Base-by-base conservation (phyloP, 2,888 invertebrate species). In the Danaus chrysippus region DNA sequence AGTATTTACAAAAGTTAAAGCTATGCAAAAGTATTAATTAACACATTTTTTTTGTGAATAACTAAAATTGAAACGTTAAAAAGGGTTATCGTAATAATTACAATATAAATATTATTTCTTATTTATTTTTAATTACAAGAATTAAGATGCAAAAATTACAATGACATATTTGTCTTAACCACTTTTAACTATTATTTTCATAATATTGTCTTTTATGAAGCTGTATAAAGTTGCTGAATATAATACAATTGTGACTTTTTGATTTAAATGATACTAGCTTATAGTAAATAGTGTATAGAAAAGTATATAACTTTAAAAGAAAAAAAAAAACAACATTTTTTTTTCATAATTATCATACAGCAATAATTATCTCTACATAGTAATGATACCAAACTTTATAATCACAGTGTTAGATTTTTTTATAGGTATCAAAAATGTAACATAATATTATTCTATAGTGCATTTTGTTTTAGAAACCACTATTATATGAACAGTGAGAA, bases 381-480 rank as follows among this genome's bases (percentile, higher is more conserved):
- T 72, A 58, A 69, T 65, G 72, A 75, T 71, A 74, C 68, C 69
- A 68, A 70, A 69, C 58, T 65, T 71, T 64, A 70, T 66, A 72
- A 75, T 75, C 72, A 72, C 73, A 75, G 74, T 71, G 68, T 78
- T 77, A 77, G 76, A 79, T 78, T 79, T 80, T 34, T 34, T 68
- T 71, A 79, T 73, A 77, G 69, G 64, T 73, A 72, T 74, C 75
- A 76, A 76, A 83, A 81, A 78, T 71, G 76, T 77, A 78, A 78
- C 76, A 78, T 71, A 77, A 78, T 77, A 64, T 73, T 77, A 75
- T 78, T 71, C 76, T 73, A 78, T 81, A 85, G 87, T 87, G 83
- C 83, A 83, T 73, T 72, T 77, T 74, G 74, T 75, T 78, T 82
- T 73, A 75, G 76, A 81, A 86, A 83, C 75, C 78, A 79, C 80